phyloP scores from a whole-genome alignment of 1,140 invertebrate species.

The Akabosia matsudoensis region DNA sequence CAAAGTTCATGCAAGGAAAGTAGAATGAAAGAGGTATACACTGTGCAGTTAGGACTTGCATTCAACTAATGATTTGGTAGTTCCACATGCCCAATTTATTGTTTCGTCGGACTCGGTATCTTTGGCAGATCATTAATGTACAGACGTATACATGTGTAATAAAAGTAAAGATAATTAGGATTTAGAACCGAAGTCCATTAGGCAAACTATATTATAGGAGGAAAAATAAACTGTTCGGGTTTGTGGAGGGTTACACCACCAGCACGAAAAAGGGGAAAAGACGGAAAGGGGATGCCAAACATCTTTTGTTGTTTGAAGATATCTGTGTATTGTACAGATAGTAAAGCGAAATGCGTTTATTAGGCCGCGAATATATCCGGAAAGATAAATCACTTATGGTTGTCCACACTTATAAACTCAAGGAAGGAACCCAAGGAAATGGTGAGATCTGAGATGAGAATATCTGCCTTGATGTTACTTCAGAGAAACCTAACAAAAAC shows the following conservation, averaged over 20 bases:
- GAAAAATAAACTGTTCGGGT: background rate
- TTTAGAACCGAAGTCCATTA: conserved; percentile 27
- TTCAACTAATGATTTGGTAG: too few species aligned
- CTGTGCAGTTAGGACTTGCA: too few species aligned
- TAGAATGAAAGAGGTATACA: too few species aligned
- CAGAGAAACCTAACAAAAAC: background rate
- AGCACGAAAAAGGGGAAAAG: background rate
- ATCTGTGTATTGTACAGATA: background rate
- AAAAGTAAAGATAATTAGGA: conserved; percentile 28
- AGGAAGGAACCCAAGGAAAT: too few species aligned
- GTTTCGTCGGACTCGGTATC: background rate
- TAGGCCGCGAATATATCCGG: background rate
- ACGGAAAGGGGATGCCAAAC: background rate
- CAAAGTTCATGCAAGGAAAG: too few species aligned
- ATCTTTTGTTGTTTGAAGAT: background rate
- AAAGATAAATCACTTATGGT: conserved; percentile 26
- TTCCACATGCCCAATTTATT: background rate
- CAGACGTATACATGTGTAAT: conserved; percentile 20
- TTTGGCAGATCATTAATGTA: background rate
- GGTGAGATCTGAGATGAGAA: background rate
- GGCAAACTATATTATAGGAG: conserved; percentile 1
- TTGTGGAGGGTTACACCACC: background rate
- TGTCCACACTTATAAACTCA: conserved; percentile 26
- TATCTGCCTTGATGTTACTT: background rate
- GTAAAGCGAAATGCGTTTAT: background rate